Base-by-base conservation (phyloP, 2,113 vertebrate species). In the Poicephalus meyeri region DNA sequence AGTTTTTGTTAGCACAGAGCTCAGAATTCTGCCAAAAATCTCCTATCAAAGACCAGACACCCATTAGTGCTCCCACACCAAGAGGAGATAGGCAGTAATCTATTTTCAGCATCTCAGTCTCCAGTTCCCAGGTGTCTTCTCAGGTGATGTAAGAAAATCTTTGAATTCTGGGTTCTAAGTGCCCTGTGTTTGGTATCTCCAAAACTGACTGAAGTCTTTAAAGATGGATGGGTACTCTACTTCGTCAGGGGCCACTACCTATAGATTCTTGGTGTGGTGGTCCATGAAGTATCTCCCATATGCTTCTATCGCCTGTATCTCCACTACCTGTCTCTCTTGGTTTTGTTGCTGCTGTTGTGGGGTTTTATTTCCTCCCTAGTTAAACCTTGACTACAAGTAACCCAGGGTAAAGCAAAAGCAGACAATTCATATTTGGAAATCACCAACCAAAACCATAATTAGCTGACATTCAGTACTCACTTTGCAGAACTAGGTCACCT, bases 321-420 rank as follows among this genome's bases (percentile, higher is more conserved):
- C 49, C 8, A 24, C 10, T 55, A n/a, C 11, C 3, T 10, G 0
- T 28, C 21, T 55, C 6, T 61, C 8, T 42, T 41, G 26, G 1
- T 1, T 50, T 56, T 80, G 41, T 42, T 24, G 23, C 23, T 61
- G 35, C 11, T 37, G 35, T 24, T n/a, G 39, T 15, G 16, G 2
- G 56, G 33, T 24, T 1, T 64, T 72, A 46, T 41, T 61, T 20
- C 24, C 23, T 31, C 19, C 42, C 16, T 68, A 5, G 8, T 63
- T 44, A 65, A 23, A 28, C 69, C 31, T 33, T 69, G 58, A 86
- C 23, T 3, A 26, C 3, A 80, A 49, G 5, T 28, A 39, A 92
- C 16, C 9, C 29, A 52, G 25, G 13, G 11, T 80, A 77, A 73
- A 83, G 6, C 13, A 92, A 69, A 82, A 66, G 4, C 8, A 49